Evolutionary conservation across 2,888 invertebrate species (phyloP).

Genomic region (Cylindroiulus punctatus): DNA sequence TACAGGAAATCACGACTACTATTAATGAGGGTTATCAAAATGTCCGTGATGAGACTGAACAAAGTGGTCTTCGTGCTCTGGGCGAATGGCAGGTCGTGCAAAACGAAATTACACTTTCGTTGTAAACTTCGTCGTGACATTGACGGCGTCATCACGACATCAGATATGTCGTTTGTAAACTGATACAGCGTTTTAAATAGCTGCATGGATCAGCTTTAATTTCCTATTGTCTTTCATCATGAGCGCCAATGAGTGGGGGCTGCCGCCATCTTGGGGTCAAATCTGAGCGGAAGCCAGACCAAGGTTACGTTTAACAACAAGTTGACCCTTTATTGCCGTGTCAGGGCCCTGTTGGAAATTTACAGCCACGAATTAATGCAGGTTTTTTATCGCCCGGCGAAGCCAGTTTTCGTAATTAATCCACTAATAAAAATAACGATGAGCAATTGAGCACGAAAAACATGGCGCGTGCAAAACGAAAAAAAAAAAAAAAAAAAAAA

Average conservation of each 20-base stretch:
- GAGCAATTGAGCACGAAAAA: neutral
- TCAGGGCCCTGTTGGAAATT: constrained; percentile 17
- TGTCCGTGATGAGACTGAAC: neutral
- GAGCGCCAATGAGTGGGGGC: neutral
- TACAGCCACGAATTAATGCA: constrained; percentile 18
- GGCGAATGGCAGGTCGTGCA: too few relatives aligned
- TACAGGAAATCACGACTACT: too few relatives aligned
- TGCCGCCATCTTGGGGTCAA: constrained; percentile 28
- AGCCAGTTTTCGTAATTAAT: constrained; percentile 30
- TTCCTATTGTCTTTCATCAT: constrained; percentile 30
- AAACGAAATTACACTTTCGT: too few relatives aligned
- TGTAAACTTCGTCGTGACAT: neutral
- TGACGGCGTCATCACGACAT: constrained; percentile 4
- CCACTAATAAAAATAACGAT: neutral
- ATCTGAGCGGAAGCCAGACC: constrained; percentile 30
- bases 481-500: neutral
- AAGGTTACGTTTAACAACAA: constrained; percentile 31
- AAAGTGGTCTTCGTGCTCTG: neutral
- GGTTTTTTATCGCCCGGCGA: neutral
- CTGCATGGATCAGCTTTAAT: neutral
- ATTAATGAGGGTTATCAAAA: too few relatives aligned
- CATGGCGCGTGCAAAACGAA: neutral
- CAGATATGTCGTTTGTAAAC: neutral
- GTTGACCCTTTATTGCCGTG: constrained; percentile 42
- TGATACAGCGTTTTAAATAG: neutral